Evolutionary conservation across 2,888 invertebrate species (phyloP).

Genomic region (Lydus trimaculatus): DNA sequence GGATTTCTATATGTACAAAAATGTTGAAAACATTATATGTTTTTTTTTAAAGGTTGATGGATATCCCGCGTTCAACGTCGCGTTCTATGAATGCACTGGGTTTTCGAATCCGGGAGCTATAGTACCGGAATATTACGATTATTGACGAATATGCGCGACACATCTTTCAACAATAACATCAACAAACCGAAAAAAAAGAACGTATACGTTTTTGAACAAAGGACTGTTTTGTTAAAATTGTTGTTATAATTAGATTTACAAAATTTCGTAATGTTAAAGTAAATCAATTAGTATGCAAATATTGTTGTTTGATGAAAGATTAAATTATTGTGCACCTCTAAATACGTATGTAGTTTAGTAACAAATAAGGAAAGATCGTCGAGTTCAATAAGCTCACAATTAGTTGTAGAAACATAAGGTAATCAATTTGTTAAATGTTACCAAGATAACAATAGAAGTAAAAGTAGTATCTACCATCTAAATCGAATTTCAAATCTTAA

Average conservation of each 20-base stretch:
- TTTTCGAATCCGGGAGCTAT: constrained; percentile 50
- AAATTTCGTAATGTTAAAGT: too few relatives aligned
- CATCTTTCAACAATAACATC: constrained; percentile 8
- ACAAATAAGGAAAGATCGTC: too few relatives aligned
- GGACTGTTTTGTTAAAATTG: neutral
- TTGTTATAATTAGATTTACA: neutral
- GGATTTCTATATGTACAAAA: neutral
- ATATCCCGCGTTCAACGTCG: constrained; percentile 45
- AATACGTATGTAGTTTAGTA: too few relatives aligned
- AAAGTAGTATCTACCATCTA: too few relatives aligned
- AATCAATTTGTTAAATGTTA: too few relatives aligned
- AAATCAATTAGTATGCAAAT: neutral
- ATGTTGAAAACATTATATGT: neutral
- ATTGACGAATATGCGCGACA: constrained; percentile 35
- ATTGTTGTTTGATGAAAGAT: too few relatives aligned
- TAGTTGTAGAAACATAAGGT: too few relatives aligned
- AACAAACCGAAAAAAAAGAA: too few relatives aligned
- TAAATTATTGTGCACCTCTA: too few relatives aligned
- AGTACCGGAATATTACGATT: constrained; percentile 44
- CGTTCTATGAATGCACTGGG: constrained; percentile 50
- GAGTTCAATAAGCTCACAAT: too few relatives aligned
- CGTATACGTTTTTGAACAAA: neutral
- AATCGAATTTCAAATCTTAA: too few relatives aligned
- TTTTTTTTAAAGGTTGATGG: constrained; percentile 49
- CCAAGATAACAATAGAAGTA: too few relatives aligned